Base-by-base conservation (phyloP, 2,113 vertebrate genomes). In the Protobothrops mucrosquamatus region DNA sequence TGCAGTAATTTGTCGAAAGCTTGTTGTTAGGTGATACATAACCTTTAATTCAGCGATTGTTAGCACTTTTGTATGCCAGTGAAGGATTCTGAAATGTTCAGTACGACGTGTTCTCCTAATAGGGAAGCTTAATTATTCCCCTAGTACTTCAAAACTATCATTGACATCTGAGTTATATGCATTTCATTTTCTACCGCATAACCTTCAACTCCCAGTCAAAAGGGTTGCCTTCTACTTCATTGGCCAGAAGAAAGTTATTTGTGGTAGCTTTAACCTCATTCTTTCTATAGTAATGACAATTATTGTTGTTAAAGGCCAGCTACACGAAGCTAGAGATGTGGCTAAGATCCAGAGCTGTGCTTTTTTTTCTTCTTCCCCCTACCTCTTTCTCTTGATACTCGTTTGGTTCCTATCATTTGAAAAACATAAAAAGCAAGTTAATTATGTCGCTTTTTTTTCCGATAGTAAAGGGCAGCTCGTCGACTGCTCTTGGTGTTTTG, bases 1-100 rank as follows among this genome's bases (percentile, higher is more conserved):
- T 94, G 93, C 29, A 87, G 97, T 97, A 97, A 98, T 98, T 98
- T 98, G 97, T 98, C 92, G 93, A 97, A 97, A 97, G 96, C 95
- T 97, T 98, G 97, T 98, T 97, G 98, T 98, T 97, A 97, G 98
- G 97, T 97, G 97, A 96, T 96, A 93, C 69, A 91, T 98, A 99
- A 99, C 98, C 98, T 99, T 99, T 98, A 98, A 98, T 98, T 99
- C 97, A 98, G 98, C 98, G 97, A 97, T 97, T 98, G 98, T 98
- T 98, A 97, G 98, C 98, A 98, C 96, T 98, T 99, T 98, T 98
- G 97, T 98, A 97, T 98, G 98, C 98, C 98, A 97, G 96, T 97
- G 96, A 98, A 94, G 96, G 97, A 94, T 96, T 97, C 94, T 95
- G 95, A 97, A 95, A 94, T 96, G 96, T 98, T 97, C 95, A 95